Evolutionary conservation across 2,888 invertebrate species (phyloP), one percentile per base, ranked within the genome.

Genomic region (Platycheirus albimanus): DNA sequence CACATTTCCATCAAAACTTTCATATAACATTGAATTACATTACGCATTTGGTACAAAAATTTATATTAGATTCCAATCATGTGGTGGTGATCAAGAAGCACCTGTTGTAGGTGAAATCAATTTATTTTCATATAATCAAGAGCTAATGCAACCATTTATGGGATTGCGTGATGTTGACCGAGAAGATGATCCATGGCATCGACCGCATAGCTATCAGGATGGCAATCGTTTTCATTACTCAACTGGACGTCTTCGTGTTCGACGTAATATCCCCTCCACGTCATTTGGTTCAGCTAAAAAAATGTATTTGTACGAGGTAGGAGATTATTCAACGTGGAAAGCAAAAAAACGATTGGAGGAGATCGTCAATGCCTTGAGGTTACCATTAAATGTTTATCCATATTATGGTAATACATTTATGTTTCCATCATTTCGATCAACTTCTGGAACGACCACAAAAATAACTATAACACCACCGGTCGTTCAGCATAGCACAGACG

Each of bases 111-210:
- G 71, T 52, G 66, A 71, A 61, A 51, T 74, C 1, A 63, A 83
- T 78, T 69, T 83, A 1, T 72, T 72, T 24, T 61, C 83, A 58
- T 83, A 38, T 58, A 13, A 52, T 11, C 87, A 86, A 0, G 47
- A 78, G 11, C 38, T 90, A 20, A 49, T 90, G 7, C 36, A 83
- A 67, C 90, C 90, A 1, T 90, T 88, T 64, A 89, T 90, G 90
- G 90, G 90, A 4, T 52, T 89, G 3, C 79, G 86, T 58, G 85
- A 87, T 8, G 51, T 87, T 15, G 85, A 77, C 3, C 86, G 85
- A 20, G 84, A 86, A 7, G 85, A 88, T 64, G 90, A 90, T 87
- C 90, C 90, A 17, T 90, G 90, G 90, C 84, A 85, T 33, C 74
- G 49, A 15, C 83, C 77, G 11, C 67, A 78, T 51, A 63, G 63